Base-by-base conservation (phyloP, 2,888 invertebrate species). In the Argyresthia albistria region DNA sequence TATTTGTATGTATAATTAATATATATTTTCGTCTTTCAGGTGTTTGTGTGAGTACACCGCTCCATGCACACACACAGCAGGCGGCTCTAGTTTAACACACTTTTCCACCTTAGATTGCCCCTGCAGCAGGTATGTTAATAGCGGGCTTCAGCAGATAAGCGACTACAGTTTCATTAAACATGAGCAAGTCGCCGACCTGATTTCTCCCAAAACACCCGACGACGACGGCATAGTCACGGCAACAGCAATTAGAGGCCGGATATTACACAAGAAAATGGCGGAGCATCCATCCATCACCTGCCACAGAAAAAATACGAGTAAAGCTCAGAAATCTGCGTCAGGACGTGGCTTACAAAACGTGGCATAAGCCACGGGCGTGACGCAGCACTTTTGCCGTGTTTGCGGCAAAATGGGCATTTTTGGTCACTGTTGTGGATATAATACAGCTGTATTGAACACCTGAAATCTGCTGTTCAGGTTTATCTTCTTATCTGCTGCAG, bases 201-300 rank as follows among this genome's bases (percentile, higher is more conserved):
- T 43, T 43, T 4, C 6, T 25, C 25, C 25, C 25, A 6, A 25
- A 25, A 25, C 25, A 25, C 25, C 25, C 6, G 6, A 25, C 25
- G 25, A 63, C 6, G 6, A 25, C 25, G 25, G 64, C 65, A 35
- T 12, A 74, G 71, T 82, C 83, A 84, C 82, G 81, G 83, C 72
- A 65, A 64, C 60, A 65, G 81, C 80, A 86, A 86, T 84, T 84
- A 86, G 83, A 72, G 81, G 73, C 76, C 81, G 84, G 83, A 84
- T 82, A 86, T 83, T 84, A 82, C 83, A 75, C 74, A 80, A 83
- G 83, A 82, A 82, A 83, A 82, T 76, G 78, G 73, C 64, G 63
- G 66, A 75, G 71, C 70, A 86, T 86, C 84, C 81, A 84, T 86
- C 84, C 81, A 84, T 86, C 86, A 86, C 84, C 81, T 76, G 77